Base-by-base conservation (phyloP, 2,888 invertebrate genomes). In the Troglohyphantes excavatus region DNA sequence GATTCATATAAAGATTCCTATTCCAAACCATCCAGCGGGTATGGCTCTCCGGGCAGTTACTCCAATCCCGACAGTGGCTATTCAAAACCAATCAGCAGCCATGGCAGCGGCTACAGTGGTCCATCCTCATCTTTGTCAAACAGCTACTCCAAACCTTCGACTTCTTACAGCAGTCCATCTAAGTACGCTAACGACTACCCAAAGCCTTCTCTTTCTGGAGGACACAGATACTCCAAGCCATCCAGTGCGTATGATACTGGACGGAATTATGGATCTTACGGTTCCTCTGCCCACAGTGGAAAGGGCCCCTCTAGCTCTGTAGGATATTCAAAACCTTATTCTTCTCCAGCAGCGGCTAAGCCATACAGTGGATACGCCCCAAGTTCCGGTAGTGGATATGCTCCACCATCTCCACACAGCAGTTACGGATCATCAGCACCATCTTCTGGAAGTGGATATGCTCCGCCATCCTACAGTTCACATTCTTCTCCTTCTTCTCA, bases 231-330 rank as follows among this genome's bases (percentile, higher is more conserved):
- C 33, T 23, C 59, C 5, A 39, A 75, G 21, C 67, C 75, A 17
- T 61, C 68, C 17, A 75, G 75, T 21, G 63, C 61, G 29, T 75
- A 88, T 11, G 87, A 75, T 9, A 59, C 26, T 33, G 73, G 43
- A 21, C 39, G 87, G 39, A 72, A 65, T 21, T 89, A 82, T 46
- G 76, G 82, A 39, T 81, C 82, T 5, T 89, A 82, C 27, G 76
- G 81, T 17, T 61, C 79, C 13, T 68, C 86, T 43, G 19, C 78
- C 5, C 21, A 63, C 19, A 67, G 79, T 19, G 75, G 72, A 11
- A 59, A 81, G 1, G 67, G 73, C 1, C 72, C 83, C 7, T 75
- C 84, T 63, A 63, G 43, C 21, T 21, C 39, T 21, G 43, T 27
- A 27, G 73, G 72, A n/a, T 76, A 88, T 17, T 61, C 75, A n/a